A percentile compares a stretch with the other conserved stretches of the same genome.
These are phyloP conservation scores for Campoletis raptor DNA, from an alignment of 2,888 invertebrate genomes.

Conservation along the genomic window DNA sequence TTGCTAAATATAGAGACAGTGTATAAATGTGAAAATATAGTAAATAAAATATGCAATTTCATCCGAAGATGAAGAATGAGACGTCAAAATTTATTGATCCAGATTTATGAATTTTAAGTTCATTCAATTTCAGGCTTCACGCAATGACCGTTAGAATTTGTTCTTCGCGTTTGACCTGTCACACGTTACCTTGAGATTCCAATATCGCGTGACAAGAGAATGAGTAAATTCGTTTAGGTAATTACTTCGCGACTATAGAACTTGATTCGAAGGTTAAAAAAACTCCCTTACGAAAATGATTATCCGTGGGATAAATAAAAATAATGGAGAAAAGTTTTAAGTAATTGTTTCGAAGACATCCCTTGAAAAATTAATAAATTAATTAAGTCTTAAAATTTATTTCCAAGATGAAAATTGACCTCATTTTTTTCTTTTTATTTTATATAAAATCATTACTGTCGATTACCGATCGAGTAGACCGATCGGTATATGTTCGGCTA, in stretches of 20 bases:
- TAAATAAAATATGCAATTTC: slow-evolving; percentile 35
- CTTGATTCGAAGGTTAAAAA: neutral
- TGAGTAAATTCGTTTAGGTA: slow-evolving; percentile 50
- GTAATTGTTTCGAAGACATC: neutral
- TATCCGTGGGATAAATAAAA: neutral
- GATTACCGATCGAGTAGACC: neutral
- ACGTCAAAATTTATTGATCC: neutral
- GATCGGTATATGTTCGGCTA: neutral
- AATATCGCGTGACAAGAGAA: slow-evolving; percentile 44
- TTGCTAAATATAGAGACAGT: neutral
- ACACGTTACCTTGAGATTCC: slow-evolving; percentile 12
- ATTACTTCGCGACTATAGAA: slow-evolving; percentile 13
- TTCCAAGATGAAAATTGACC: neutral
- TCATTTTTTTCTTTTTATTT: neutral
- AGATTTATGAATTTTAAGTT: neutral
- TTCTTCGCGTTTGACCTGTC: neutral
- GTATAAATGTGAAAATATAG: slow-evolving; percentile 27
- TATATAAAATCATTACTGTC: neutral
- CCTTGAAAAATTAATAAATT: neutral
- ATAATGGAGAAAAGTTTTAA: neutral
- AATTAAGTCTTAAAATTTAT: neutral
- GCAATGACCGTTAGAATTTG: neutral
- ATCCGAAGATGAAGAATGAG: neutral
- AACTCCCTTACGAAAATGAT: neutral
- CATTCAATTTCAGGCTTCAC: neutral